phyloP scores from a whole-genome alignment of 2,797 vertebrate species.

The Bufotes viridis region DNA sequence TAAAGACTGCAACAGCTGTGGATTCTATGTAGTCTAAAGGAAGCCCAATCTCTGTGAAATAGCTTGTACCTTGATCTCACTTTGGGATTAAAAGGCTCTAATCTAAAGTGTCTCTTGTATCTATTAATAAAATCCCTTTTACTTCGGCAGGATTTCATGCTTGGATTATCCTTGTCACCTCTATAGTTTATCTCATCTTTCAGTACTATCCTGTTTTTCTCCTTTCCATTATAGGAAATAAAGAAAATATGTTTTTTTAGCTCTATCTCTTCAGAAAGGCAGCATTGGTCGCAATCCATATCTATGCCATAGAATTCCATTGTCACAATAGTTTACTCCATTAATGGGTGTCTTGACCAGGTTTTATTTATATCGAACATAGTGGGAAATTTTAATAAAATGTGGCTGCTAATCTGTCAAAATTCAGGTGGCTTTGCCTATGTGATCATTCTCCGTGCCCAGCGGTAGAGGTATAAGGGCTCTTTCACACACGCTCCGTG shows the following conservation, averaged over 20 bases:
- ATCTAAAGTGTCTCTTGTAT: constrained; percentile 36
- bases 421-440: no score
- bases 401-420: no score
- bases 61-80: constrained; percentile 29
- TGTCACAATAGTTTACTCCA: background rate
- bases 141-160: constrained; percentile 44
- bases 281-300: background rate
- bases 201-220: background rate
- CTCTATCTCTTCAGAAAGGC: background rate
- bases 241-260: background rate
- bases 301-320: background rate
- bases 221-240: background rate
- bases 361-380: background rate
- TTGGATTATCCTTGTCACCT: constrained; percentile 45
- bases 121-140: constrained; percentile 46
- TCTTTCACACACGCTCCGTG: no score
- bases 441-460: no score
- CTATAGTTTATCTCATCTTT: constrained; percentile 30
- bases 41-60: constrained; percentile 15
- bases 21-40: background rate
- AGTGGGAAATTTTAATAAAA: no score
- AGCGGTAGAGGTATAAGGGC: no score
- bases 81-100: constrained; percentile 24
- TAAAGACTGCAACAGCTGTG: background rate
- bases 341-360: background rate